These are phyloP conservation scores for Noctua janthina DNA, from an alignment of 2,888 invertebrate species.

Conservation along the genomic window DNA sequence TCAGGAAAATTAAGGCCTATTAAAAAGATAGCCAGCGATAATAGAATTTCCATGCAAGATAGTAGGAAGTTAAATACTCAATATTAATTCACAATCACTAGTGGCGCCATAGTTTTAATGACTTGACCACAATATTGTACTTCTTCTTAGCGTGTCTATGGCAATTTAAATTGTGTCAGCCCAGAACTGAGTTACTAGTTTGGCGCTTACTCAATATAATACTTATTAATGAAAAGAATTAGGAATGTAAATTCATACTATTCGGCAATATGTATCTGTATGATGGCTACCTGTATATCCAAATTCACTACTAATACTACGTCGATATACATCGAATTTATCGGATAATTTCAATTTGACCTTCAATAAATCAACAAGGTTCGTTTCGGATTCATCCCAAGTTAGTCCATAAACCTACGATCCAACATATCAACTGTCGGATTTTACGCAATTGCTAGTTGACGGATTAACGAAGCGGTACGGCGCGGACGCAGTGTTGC, in stretches of 20 bases:
- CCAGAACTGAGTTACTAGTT: no score
- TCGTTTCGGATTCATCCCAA: slow-evolving; percentile 6
- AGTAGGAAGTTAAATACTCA: background rate
- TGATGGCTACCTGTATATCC: background rate
- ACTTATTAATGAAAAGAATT: background rate
- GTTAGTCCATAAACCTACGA: background rate
- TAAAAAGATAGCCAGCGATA: no score
- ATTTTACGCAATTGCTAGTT: slow-evolving; percentile 26
- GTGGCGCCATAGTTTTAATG: background rate
- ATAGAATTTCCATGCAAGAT: background rate
- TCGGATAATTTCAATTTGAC: slow-evolving; percentile 1
- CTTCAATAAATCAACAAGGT: slow-evolving; percentile 24
- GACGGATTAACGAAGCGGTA: slow-evolving; percentile 10
- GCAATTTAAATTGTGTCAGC: no score
- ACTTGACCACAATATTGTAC: background rate
- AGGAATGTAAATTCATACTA: background rate
- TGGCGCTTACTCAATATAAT: background rate
- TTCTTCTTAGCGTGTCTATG: background rate
- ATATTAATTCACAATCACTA: background rate
- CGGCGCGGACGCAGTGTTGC: background rate
- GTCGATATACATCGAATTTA: slow-evolving; percentile 8
- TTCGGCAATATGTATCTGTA: background rate
- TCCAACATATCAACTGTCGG: background rate
- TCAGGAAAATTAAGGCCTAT: no score
- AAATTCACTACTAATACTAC: background rate